Percentiles rank a stretch among this genome's conserved stretches.
phyloP scores from a whole-genome alignment of 2,113 vertebrate genomes.

The Poeciliopsis turrubarensis region DNA sequence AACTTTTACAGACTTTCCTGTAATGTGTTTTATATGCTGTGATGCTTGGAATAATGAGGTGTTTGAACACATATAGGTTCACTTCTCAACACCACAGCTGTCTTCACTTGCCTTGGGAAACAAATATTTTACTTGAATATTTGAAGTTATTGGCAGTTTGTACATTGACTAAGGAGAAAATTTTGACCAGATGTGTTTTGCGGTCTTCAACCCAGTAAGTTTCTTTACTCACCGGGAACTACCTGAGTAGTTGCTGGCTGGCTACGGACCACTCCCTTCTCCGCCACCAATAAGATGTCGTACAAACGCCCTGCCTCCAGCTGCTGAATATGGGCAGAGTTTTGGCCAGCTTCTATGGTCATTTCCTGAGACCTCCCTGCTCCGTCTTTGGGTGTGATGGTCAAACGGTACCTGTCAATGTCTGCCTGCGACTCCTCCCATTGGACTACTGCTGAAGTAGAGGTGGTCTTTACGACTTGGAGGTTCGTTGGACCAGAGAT shows the following conservation, averaged over 20 bases:
- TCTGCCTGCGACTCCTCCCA: slow-evolving; percentile 76
- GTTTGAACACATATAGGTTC: slow-evolving; percentile 20
- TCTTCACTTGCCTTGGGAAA: slow-evolving; percentile 1
- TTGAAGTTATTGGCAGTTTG: too few species aligned
- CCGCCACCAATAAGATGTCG: slow-evolving; percentile 72
- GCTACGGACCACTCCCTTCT: slow-evolving; percentile 70
- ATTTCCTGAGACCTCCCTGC: slow-evolving; percentile 53
- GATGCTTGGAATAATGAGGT: slow-evolving; percentile 33
- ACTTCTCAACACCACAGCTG: slow-evolving; percentile 16
- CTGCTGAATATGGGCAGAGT: slow-evolving; percentile 71
- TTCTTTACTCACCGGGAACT: slow-evolving; percentile 77
- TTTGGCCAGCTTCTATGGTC: slow-evolving; percentile 56
- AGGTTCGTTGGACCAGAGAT: slow-evolving; percentile 77
- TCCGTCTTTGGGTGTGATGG: slow-evolving; percentile 57
- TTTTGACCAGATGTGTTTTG: not conserved
- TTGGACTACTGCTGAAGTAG: slow-evolving; percentile 72
- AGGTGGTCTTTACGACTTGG: slow-evolving; percentile 75
- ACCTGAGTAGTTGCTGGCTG: slow-evolving; percentile 63
- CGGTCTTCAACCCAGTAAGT: not conserved
- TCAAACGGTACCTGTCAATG: slow-evolving; percentile 79
- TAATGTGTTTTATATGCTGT: slow-evolving; percentile 30
- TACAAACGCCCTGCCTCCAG: slow-evolving; percentile 76
- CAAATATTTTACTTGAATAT: slow-evolving; percentile 5
- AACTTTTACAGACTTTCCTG: slow-evolving; percentile 8
- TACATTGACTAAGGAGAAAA: not conserved